These are phyloP conservation scores for Acromyrmex heyeri DNA, from an alignment of 1,140 invertebrate species.

Conservation along the genomic window DNA sequence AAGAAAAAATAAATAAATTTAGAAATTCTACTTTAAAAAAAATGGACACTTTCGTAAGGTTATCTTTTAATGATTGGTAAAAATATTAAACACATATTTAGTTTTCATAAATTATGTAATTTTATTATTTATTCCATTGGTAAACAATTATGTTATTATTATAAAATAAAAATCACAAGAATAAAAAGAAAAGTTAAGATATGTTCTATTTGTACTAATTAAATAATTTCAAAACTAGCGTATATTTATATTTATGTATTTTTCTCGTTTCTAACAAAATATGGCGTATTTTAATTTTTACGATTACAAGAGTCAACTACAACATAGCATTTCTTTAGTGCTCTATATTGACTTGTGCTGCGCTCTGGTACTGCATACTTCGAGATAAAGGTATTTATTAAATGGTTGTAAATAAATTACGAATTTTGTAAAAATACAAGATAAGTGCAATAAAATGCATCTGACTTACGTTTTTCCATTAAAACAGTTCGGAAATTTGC, in stretches of 20 bases:
- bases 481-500: neutral
- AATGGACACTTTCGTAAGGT: neutral
- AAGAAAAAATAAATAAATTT: neutral
- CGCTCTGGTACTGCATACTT: constrained; percentile 25
- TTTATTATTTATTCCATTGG: neutral
- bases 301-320: neutral
- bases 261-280: neutral
- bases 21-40: neutral
- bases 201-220: neutral
- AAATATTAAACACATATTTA: neutral
- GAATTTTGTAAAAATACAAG: neutral
- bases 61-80: neutral
- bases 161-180: neutral
- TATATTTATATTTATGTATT: neutral
- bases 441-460: neutral
- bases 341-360: constrained; percentile 38
- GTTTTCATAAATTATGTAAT: neutral
- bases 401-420: neutral
- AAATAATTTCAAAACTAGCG: neutral
- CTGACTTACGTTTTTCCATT: neutral
- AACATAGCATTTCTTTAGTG: neutral
- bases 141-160: neutral
- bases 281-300: neutral
- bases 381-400: neutral
- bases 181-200: neutral